Evolutionary conservation across 2,797 vertebrate genomes (phyloP), one percentile per base, ranked within the genome.

Genomic region (Tenualosa thibaudeaui): DNA sequence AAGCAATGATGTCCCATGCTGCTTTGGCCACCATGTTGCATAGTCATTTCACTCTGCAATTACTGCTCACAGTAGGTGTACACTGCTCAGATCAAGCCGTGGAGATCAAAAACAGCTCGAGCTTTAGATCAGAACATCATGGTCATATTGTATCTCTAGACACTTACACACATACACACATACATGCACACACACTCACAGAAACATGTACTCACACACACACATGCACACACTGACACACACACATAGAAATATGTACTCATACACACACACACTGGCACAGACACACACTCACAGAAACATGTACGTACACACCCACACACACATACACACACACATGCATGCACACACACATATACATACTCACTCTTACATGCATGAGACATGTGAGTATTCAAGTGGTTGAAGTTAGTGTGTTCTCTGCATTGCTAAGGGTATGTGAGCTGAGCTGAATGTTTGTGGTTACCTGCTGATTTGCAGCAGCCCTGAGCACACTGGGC

Each of bases 401-500:
- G 62, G 10, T 17, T 40, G 68, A 17, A 8, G 19, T 75, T 5
- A 40, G 31, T 22, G 71, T 78, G 68, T 7, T 19, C 17, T 75
- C 37, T 68, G 65, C 26, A 31, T 19, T 3, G 5, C 54, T 22
- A 8, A 22, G 58, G 10, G 58, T 24, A n/a, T 19, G 17, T 60
- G 58, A n/a, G 17, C n/a, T 31, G 19, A 46, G 15, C 71, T 78
- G 40, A 78, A 46, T 46, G 7, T 7, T 17, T 19, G 12, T 17
- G 46, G 17, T 6, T 88, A 89, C 90, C 90, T 86, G 89, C 92
- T 37, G 86, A 92, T 91, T 91, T 92, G 91, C 97, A 98, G 90
- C 96, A 97, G 85, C 92, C 95, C 85, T 95, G 93, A 83, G 91
- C 75, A 78, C 96, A 97, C 86, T 94, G 92, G 13, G 89, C 94